phyloP scores from a whole-genome alignment of 1,140 invertebrate genomes.

The Contarinia nasturtii region DNA sequence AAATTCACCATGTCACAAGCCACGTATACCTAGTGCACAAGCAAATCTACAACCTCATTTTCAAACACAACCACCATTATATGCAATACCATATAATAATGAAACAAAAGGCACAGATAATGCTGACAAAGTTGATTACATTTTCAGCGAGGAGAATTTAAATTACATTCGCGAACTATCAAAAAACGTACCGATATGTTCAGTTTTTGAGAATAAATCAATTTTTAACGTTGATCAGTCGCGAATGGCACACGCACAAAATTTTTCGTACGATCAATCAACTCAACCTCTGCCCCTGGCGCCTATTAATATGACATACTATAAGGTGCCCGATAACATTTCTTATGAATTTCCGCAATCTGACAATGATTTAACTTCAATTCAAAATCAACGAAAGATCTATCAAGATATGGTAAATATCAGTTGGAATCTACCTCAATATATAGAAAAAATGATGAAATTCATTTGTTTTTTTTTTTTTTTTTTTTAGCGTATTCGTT shows the following conservation, averaged over 20 bases:
- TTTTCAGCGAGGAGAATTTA: conserved; percentile 17
- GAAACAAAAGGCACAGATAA: neutral
- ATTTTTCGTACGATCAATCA: neutral
- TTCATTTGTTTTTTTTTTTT: too few relatives aligned
- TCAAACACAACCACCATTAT: conserved; percentile 4
- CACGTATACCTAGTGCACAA: neutral
- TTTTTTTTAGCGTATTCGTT: too few relatives aligned
- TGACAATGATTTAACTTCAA: too few relatives aligned
- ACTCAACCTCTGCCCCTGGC: neutral
- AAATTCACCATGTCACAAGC: conserved; percentile 32
- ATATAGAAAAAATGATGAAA: too few relatives aligned
- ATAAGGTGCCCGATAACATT: too few relatives aligned
- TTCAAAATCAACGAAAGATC: too few relatives aligned
- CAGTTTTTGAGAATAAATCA: conserved; percentile 20
- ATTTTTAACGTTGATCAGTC: conserved; percentile 12
- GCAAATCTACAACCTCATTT: conserved; percentile 5
- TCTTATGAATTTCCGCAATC: too few relatives aligned
- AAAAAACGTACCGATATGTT: conserved; percentile 22
- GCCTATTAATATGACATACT: neutral
- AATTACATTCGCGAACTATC: conserved; percentile 22
- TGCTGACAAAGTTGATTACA: conserved; percentile 7
- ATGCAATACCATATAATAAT: conserved; percentile 3
- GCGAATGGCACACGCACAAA: neutral
- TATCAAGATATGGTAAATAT: too few relatives aligned
- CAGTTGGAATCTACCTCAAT: too few relatives aligned